Conservation (phyloP, 2,113 vertebrate species). For the Dromiciops gliroides region DNA sequence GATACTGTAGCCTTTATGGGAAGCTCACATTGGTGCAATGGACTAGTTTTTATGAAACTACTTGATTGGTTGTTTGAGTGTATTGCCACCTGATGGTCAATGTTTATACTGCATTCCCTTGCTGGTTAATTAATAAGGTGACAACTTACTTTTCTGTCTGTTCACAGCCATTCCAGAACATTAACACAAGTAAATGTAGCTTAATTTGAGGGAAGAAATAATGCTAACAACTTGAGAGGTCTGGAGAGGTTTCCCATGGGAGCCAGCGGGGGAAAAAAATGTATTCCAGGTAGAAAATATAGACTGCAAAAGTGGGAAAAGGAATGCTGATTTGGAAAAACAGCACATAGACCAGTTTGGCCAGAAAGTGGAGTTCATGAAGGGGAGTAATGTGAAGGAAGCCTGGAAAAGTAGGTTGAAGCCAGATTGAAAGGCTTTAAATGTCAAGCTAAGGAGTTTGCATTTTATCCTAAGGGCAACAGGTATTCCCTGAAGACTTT, state of each 20-base stretch:
- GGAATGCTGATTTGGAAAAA: background rate
- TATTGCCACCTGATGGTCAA: background rate
- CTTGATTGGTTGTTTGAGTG: background rate
- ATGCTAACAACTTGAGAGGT: background rate
- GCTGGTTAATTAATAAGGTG: background rate
- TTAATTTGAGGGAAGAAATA: background rate
- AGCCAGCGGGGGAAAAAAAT: background rate
- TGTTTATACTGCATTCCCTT: background rate
- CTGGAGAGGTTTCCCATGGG: background rate
- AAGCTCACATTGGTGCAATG: background rate
- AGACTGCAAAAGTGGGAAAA: background rate
- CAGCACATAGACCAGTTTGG: background rate
- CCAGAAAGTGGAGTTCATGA: background rate
- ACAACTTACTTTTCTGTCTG: background rate
- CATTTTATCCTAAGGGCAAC: background rate
- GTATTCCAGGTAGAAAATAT: background rate
- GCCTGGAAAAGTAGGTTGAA: background rate
- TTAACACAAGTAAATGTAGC: background rate
- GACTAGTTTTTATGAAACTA: background rate
- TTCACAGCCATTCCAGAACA: background rate
- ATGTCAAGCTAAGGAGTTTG: background rate
- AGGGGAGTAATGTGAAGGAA: background rate
- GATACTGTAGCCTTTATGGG: background rate
- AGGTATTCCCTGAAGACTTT: background rate
- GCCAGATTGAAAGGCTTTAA: background rate